Percentiles rank a stretch among this genome's conserved stretches.
Conservation (phyloP, 2,113 vertebrate species). For the Edolisoma coerulescens region DNA sequence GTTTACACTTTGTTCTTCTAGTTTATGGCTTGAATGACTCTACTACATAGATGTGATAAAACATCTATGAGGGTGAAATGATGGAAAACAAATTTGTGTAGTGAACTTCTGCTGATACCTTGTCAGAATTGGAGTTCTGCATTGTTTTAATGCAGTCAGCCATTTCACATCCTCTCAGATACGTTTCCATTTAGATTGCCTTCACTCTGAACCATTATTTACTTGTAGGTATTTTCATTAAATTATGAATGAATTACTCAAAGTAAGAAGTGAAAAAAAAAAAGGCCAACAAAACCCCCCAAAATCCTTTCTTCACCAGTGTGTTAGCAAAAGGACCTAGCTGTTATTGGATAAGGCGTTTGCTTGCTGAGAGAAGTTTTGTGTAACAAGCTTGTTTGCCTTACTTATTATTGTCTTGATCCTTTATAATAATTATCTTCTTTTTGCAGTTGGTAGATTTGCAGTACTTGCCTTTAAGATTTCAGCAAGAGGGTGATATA, state of each 20-base stretch:
- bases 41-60: not conserved
- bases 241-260: not conserved
- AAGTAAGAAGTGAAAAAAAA: not conserved
- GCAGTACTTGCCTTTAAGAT: not conserved
- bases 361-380: not conserved
- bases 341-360: not conserved
- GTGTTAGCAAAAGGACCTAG: not conserved
- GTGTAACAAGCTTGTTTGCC: not conserved
- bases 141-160: not conserved
- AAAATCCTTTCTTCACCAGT: not conserved
- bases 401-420: not conserved
- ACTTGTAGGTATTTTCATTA: not conserved
- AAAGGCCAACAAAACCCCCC: not conserved
- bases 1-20: not conserved
- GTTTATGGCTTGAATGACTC: not conserved
- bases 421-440: not conserved
- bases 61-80: not conserved
- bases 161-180: not conserved
- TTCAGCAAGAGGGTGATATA: not conserved
- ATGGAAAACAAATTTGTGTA: not conserved
- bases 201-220: not conserved
- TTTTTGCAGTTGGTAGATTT: not conserved
- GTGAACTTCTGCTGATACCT: not conserved
- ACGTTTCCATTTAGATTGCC: not conserved
- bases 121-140: not conserved